These are phyloP conservation scores for Syrphus vitripennis DNA, from an alignment of 2,888 invertebrate species.

Conservation along the genomic window DNA sequence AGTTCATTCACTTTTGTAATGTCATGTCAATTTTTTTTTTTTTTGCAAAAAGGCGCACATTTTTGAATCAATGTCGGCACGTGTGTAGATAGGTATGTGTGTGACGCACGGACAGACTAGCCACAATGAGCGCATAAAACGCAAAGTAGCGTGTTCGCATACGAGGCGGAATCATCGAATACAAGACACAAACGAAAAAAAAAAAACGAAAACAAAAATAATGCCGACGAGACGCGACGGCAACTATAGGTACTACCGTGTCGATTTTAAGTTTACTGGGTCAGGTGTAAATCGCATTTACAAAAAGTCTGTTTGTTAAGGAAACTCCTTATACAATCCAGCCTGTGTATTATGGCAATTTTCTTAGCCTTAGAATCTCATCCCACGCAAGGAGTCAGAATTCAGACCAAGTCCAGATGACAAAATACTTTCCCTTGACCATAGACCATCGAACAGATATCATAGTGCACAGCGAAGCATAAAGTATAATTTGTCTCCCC, in stretches of 20 bases:
- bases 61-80: conserved; percentile 54
- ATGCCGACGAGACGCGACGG: neutral
- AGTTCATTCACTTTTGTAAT: conserved; percentile 70
- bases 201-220: conserved; percentile 10
- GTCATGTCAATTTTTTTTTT: conserved; percentile 70
- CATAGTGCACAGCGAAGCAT: conserved; percentile 46
- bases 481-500: conserved; percentile 51
- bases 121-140: conserved; percentile 65
- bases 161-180: conserved; percentile 14
- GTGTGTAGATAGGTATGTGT: conserved; percentile 32
- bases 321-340: neutral
- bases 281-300: conserved; percentile 64
- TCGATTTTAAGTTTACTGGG: conserved; percentile 67
- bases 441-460: conserved; percentile 12
- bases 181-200: conserved; percentile 17
- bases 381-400: neutral
- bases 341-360: conserved; percentile 25
- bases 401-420: conserved; percentile 51
- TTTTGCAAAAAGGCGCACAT: conserved; percentile 65
- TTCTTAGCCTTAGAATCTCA: neutral
- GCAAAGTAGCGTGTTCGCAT: conserved; percentile 70
- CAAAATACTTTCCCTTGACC: conserved; percentile 50
- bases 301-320: conserved; percentile 7
- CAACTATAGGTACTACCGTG: conserved; percentile 8
- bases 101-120: conserved; percentile 64